Evolutionary conservation across 2,888 invertebrate genomes (phyloP), one percentile per base, ranked within the genome.

Genomic region (Diabrotica balteata): DNA sequence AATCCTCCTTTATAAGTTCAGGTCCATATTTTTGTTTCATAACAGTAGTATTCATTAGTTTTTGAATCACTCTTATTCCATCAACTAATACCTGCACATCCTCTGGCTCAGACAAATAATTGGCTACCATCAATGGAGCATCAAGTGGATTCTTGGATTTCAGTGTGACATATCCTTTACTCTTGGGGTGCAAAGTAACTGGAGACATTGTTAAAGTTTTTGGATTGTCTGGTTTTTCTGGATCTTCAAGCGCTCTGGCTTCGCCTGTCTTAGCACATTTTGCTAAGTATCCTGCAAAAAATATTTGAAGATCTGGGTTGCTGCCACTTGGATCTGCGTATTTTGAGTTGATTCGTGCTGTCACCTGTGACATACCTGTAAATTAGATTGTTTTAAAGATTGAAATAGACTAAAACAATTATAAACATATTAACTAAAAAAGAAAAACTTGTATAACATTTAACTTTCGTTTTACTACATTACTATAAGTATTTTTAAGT

Each of bases 51-150:
- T 89, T 89, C 43, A 86, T 87, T 7, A 91, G 82, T 17, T 83
- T 84, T 69, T 90, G 86, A 7, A 88, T 88, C 7, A 88, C 85
- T 70, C 86, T 7, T 7, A 90, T 86, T 0, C 89, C 92, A 59
- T 90, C 90, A 0, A 90, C 86, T 8, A 92, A 79, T 4, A 88
- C 87, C 1, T 87, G 85, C 2, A 88, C 79, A 77, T 95, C 94
- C 73, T 89, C 86, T 0, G 89, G 87, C 51, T 91, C 88, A 5
- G 85, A 84, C 76, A 94, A 86, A 82, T 95, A 95, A 81, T 94
- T 93, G 0, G 92, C 92, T 73, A 90, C 88, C 82, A 95, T 90
- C n/a, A 89, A 72, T 0, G 95, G 95, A 49, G 90, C 86, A 7
- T 87, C 87, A 11, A 87, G 79, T 0, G 94, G 94, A 82, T 95